A percentile compares a stretch with the other conserved stretches of the same genome.
Conservation (phyloP, 2,113 vertebrate species). For the Antechinus flavipes region DNA sequence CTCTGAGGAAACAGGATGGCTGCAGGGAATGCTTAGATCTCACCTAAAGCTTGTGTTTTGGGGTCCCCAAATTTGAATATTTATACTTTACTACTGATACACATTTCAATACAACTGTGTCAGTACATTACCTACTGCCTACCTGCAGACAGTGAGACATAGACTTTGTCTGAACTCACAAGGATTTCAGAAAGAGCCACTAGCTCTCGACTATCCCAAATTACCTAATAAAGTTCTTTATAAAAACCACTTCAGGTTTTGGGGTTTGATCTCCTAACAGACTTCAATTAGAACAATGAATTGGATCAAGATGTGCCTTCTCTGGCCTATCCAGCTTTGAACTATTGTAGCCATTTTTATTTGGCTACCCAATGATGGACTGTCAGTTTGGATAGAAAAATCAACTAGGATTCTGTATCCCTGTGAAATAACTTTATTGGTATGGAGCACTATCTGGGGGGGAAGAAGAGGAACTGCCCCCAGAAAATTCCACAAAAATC, state of each 20-base stretch:
- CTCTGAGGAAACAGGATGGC: not conserved
- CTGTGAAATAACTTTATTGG: not conserved
- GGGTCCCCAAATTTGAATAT: not conserved
- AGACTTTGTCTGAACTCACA: not conserved
- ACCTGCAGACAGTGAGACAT: not conserved
- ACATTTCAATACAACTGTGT: not conserved
- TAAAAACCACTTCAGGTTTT: not conserved
- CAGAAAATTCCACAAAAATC: not conserved
- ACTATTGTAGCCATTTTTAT: not conserved
- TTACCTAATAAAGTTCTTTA: not conserved
- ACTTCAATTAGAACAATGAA: not conserved
- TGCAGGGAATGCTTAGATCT: not conserved
- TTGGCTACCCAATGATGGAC: not conserved
- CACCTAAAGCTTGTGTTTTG: not conserved
- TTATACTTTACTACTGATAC: not conserved
- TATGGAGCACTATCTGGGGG: not conserved
- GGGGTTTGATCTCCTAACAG: not conserved
- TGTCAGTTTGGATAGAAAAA: not conserved
- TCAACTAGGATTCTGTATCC: not conserved
- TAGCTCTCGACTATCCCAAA: not conserved
- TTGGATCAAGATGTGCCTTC: not conserved
- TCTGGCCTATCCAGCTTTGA: not conserved
- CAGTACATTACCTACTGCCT: not conserved
- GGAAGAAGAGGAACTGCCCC: not conserved
- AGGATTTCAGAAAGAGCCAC: not conserved